phyloP scores from a whole-genome alignment of 2,797 vertebrate genomes.

The Myripristis murdjan region DNA sequence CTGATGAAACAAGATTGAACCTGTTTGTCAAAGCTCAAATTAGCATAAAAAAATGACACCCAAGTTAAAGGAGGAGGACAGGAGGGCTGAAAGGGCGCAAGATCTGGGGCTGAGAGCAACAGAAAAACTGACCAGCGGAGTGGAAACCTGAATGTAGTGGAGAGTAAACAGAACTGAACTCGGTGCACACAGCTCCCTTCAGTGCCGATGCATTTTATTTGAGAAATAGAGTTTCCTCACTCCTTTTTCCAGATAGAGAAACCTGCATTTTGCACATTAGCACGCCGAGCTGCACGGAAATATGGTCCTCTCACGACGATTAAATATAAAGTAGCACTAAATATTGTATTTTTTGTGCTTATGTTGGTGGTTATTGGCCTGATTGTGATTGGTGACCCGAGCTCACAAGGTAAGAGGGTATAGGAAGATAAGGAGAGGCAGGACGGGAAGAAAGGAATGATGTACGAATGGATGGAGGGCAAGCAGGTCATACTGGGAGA shows the following conservation, averaged over 20 bases:
- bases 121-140: conserved; percentile 3
- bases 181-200: conserved; percentile 17
- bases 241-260: conserved; percentile 15
- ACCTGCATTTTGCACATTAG: neutral
- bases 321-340: neutral
- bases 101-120: conserved; percentile 1
- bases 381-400: neutral
- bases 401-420: neutral
- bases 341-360: conserved; percentile 12
- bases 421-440: conserved; percentile 16
- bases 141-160: conserved; percentile 1
- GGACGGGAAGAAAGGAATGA: neutral
- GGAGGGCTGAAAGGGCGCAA: conserved; percentile 2
- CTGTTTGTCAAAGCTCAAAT: neutral
- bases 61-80: neutral
- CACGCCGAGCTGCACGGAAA: neutral
- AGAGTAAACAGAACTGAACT: conserved; percentile 44
- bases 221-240: conserved; percentile 46
- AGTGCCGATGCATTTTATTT: too few species aligned
- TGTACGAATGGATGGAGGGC: conserved; percentile 34
- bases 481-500: conserved; percentile 54
- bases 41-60: too few species aligned
- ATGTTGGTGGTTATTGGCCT: conserved; percentile 15
- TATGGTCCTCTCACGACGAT: neutral
- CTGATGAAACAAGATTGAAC: neutral